Evolutionary conservation across 2,113 vertebrate species (phyloP).

Genomic region (Xiphias gladius): DNA sequence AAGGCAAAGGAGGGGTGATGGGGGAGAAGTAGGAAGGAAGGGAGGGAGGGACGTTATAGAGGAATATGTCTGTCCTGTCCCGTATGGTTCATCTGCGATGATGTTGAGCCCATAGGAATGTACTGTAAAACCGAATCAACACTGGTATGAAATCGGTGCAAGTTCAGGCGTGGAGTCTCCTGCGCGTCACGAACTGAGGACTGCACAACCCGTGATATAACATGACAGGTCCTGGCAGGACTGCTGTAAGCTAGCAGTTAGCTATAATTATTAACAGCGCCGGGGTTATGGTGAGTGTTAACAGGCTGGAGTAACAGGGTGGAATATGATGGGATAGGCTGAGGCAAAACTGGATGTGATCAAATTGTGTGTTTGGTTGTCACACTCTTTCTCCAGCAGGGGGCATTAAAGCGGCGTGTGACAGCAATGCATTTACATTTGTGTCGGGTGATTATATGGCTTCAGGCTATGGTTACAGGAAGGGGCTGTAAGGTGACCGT

Average conservation of each 20-base stretch:
- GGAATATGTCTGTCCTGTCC: slow-evolving; percentile 39
- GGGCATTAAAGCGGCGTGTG: slow-evolving; percentile 36
- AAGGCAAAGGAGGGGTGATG: slow-evolving; percentile 43
- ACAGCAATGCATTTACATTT: background rate
- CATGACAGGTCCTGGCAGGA: background rate
- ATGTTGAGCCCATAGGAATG: slow-evolving; percentile 58
- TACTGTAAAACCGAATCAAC: slow-evolving; percentile 43
- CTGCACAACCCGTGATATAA: background rate
- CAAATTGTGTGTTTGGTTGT: background rate
- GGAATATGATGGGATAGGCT: background rate
- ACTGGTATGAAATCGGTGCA: slow-evolving; percentile 26
- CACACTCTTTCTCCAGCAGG: slow-evolving; percentile 66
- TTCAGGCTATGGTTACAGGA: slow-evolving; percentile 20
- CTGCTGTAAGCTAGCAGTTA: background rate
- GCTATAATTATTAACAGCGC: background rate
- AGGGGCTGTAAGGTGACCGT: background rate
- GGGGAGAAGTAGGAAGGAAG: slow-evolving; percentile 18
- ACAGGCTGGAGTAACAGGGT: background rate
- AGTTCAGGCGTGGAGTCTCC: slow-evolving; percentile 11
- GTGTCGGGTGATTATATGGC: background rate
- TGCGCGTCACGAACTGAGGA: background rate
- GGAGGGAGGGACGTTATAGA: slow-evolving; percentile 20
- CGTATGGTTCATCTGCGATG: slow-evolving; percentile 40
- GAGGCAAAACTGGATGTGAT: slow-evolving; percentile 1
- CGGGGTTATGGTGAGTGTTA: background rate